A percentile compares a stretch with the other conserved stretches of the same genome.
Evolutionary conservation across 1,140 invertebrate genomes (phyloP).

Genomic region (Drosophila varians): DNA sequence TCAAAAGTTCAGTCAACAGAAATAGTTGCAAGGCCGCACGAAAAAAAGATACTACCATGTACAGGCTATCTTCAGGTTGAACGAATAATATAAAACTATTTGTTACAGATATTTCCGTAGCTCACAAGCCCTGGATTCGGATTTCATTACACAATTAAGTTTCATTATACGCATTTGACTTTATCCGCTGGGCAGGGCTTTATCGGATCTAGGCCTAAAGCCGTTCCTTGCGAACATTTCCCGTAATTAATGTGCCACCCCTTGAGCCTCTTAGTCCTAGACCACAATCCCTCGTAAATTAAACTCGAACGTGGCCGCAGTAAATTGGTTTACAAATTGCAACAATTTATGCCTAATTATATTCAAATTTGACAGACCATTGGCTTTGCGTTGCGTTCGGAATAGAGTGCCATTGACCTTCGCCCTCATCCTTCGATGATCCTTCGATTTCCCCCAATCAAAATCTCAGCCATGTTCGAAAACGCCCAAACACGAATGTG

Average conservation of each 20-base stretch:
- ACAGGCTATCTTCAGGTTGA: constrained; percentile 11
- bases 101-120: no score
- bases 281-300: background rate
- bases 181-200: background rate
- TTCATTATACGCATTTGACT: no score
- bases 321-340: constrained; percentile 34
- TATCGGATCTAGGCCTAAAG: constrained; percentile 1
- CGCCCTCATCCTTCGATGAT: background rate
- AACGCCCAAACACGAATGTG: background rate
- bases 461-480: background rate
- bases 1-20: constrained; percentile 60
- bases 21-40: constrained; percentile 50
- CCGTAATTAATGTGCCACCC: constrained; percentile 19
- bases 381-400: constrained; percentile 3
- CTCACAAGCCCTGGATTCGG: no score
- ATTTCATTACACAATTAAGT: background rate
- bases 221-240: background rate
- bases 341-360: constrained; percentile 49
- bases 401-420: constrained; percentile 23
- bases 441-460: background rate
- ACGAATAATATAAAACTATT: background rate
- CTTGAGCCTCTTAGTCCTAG: background rate
- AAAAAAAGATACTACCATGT: background rate
- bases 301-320: background rate
- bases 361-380: constrained; percentile 41